Conservation (phyloP, 2,797 vertebrate genomes). For the Champsocephalus esox region DNA sequence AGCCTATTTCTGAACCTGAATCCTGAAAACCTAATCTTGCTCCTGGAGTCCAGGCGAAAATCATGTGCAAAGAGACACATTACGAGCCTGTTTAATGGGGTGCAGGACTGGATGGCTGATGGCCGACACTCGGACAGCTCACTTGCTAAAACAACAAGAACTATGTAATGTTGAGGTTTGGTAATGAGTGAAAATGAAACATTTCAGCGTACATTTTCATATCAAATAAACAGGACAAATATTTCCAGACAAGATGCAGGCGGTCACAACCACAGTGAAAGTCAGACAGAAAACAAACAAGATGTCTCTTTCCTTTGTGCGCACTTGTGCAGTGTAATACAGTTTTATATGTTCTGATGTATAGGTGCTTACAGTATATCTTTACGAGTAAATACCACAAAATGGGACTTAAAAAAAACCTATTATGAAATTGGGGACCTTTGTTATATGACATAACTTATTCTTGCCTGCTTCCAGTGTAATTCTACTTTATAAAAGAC, state of each 20-base stretch:
- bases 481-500: background rate
- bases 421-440: background rate
- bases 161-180: background rate
- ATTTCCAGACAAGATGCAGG: background rate
- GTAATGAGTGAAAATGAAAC: slow-evolving; percentile 3
- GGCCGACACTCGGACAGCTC: background rate
- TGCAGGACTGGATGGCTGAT: background rate
- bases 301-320: background rate
- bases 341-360: background rate
- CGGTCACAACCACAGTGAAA: background rate
- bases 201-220: background rate
- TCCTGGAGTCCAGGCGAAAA: background rate
- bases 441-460: background rate
- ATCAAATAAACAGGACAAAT: background rate
- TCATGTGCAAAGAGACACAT: background rate
- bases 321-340: background rate
- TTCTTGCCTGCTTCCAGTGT: background rate
- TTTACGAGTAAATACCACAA: background rate
- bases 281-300: background rate
- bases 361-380: background rate
- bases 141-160: background rate
- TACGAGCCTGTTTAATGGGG: background rate
- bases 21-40: background rate
- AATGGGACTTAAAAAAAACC: background rate
- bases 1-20: slow-evolving; percentile 1